Evolutionary conservation across 1,140 invertebrate genomes (phyloP), one percentile per base, ranked within the genome.

Genomic region (Whitmania pigra): DNA sequence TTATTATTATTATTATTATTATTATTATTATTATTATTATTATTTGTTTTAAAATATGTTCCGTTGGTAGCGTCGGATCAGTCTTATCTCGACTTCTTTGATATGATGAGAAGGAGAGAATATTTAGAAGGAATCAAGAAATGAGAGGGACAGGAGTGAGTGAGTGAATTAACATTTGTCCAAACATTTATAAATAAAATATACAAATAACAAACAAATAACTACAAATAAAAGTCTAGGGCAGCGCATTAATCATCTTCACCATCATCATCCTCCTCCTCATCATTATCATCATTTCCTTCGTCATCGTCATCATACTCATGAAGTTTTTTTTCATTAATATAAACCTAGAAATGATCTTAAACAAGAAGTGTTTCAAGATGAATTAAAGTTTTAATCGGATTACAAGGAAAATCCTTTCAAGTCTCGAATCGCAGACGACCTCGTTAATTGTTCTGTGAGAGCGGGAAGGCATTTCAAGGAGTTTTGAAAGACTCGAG

Each of bases 401-500:
- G 55, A 60, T 60, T 22, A n/a, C 27, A 60, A 60, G 27, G 17
- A 60, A 60, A 60, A 60, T 60, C 27, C n/a, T 60, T 60, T 60
- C n/a, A 27, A 6, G 27, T 22, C 17, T 22, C 5, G 17, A 60
- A 6, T 60, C 55, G 5, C n/a, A 27, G n/a, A 9, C n/a, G 4
- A 60, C 55, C 5, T 6, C 9, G 5, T 60, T 60, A 60, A 27
- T 27, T 60, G 27, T n/a, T 17, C 17, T 43, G 40, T 43, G 40
- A 13, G 40, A 43, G 40, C 40, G 40, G 40, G 40, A 43, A 43
- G 40, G 5, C 40, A 43, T 43, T 43, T 43, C 5, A 43, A 6
- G 40, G 5, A 6, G 5, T 43, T 43, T 43, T 43, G 13, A 43
- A 43, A 13, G 40, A 43, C 40, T 5, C 5, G 13, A 43, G 40